Percentiles rank a stretch among this genome's conserved stretches.
phyloP scores from a whole-genome alignment of 35 echinoderm and acorn worm genomes.

The Holothuria glaberrima region DNA sequence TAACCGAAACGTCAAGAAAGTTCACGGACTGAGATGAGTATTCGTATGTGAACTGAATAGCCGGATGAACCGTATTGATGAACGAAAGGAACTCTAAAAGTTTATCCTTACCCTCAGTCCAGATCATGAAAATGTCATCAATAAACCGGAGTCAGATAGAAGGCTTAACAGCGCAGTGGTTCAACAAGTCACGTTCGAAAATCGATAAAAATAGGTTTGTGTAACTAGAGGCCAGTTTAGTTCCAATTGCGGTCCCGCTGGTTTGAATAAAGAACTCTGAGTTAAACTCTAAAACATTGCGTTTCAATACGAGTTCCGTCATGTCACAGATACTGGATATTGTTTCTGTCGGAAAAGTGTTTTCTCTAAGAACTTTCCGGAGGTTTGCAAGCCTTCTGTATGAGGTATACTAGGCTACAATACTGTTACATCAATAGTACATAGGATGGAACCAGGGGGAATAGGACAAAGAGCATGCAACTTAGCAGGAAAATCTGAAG shows the following conservation, averaged over 20 bases:
- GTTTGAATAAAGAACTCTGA: conserved; percentile 1
- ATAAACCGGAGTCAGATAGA: conserved; percentile 17
- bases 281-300: conserved; percentile 43
- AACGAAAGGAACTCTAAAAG: conserved; percentile 18
- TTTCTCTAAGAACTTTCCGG: not conserved
- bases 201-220: not conserved
- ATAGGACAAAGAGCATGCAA: conserved; percentile 1
- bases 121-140: conserved; percentile 29
- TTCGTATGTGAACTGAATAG: conserved; percentile 26
- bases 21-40: conserved; percentile 18
- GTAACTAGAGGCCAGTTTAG: conserved; percentile 25
- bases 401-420: conserved; percentile 46
- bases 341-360: not conserved
- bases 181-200: conserved; percentile 3
- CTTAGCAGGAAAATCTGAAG: not conserved
- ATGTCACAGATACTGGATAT: not conserved
- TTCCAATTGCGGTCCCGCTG: conserved; percentile 20
- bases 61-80: conserved; percentile 33
- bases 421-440: conserved; percentile 26
- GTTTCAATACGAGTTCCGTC: conserved; percentile 8
- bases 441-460: conserved; percentile 2
- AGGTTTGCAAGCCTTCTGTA: conserved; percentile 11
- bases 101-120: conserved; percentile 45
- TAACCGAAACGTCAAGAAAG: conserved; percentile 31
- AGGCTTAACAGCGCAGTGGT: conserved; percentile 28